Base-by-base conservation (phyloP, 2,888 invertebrate genomes). In the Drosophila engyochracea region DNA sequence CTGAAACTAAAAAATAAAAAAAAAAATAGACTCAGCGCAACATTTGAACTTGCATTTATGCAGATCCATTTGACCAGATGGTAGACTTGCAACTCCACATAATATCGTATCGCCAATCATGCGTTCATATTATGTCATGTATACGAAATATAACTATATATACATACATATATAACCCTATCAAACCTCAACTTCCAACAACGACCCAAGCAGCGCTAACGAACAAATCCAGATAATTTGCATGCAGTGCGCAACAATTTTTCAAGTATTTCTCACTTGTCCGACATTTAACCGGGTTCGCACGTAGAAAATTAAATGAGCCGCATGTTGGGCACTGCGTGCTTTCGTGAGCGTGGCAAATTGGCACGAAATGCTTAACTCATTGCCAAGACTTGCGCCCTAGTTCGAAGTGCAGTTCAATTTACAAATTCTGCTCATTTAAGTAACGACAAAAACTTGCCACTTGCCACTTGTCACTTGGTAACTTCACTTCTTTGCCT, bases 11-110 rank as follows among this genome's bases (percentile, higher is more conserved):
- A 76, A 69, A 53, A 41, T 31, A 47, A 44, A 44, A 79, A 74
- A 70, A 39, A 70, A 30, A 30, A 35, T 54, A 47, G 39, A 57
- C 69, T 59, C 49, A 74, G 75, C 72, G 80, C 83, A 82, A 89
- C 85, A 83, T 86, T 85, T 86, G 87, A 91, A 91, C 91, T 91
- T 91, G 91, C 91, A 91, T 91, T 91, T 83, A 85, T 81, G 90
- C 88, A 91, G 91, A 91, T 92, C 91, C 90, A 91, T 91, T 85
- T 90, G 91, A 90, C 81, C 87, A 91, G 92, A 92, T 92, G 92
- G 92, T 92, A 91, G 92, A 92, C 91, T 92, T 92, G 92, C 92
- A 92, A 92, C 92, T 92, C 92, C 92, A 92, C 92, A 92, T 92
- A 92, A 92, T 92, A 92, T 91, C 86, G 91, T 91, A 90, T 89